Percentiles rank a stretch among this genome's conserved stretches.
phyloP scores from a whole-genome alignment of 1,140 invertebrate species.

The Sitodiplosis mosellana region DNA sequence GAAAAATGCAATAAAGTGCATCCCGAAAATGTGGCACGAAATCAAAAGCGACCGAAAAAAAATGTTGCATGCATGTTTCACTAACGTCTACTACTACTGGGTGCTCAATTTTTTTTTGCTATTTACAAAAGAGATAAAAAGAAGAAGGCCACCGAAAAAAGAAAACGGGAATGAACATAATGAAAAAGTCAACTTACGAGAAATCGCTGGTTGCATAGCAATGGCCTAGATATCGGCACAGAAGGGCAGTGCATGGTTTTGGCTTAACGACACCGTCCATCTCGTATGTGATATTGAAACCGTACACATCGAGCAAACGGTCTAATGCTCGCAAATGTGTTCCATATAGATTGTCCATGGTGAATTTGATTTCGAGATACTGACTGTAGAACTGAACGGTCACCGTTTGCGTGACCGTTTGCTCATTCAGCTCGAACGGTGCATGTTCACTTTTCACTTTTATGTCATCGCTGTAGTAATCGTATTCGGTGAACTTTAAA shows the following conservation, averaged over 20 bases:
- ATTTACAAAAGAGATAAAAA: not conserved
- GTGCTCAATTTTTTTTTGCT: too few species aligned
- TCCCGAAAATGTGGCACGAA: too few species aligned
- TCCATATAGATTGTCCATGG: constrained; percentile 50
- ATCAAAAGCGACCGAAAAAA: not conserved
- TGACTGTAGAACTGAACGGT: constrained; percentile 50
- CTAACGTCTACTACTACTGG: too few species aligned
- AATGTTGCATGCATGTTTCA: too few species aligned
- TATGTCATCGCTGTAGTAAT: constrained; percentile 33
- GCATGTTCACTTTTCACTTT: constrained; percentile 27
- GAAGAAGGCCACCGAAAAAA: too few species aligned
- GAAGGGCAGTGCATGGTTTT: constrained; percentile 50
- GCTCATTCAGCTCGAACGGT: constrained; percentile 34
- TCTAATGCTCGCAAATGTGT: constrained; percentile 66
- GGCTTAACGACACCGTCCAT: constrained; percentile 34
- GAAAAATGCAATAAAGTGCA: too few species aligned
- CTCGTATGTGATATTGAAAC: constrained; percentile 85
- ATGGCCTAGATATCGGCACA: constrained; percentile 67
- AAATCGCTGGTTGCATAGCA: constrained; percentile 53
- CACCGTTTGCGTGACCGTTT: constrained; percentile 45
- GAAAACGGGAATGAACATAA: not conserved
- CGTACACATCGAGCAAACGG: constrained; percentile 65
- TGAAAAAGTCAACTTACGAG: constrained; percentile 31
- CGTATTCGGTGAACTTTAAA: constrained; percentile 64
- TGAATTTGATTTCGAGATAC: constrained; percentile 61